Evolutionary conservation across 2,888 invertebrate genomes (phyloP), one percentile per base, ranked within the genome.

Genomic region (Tinea semifulvella): DNA sequence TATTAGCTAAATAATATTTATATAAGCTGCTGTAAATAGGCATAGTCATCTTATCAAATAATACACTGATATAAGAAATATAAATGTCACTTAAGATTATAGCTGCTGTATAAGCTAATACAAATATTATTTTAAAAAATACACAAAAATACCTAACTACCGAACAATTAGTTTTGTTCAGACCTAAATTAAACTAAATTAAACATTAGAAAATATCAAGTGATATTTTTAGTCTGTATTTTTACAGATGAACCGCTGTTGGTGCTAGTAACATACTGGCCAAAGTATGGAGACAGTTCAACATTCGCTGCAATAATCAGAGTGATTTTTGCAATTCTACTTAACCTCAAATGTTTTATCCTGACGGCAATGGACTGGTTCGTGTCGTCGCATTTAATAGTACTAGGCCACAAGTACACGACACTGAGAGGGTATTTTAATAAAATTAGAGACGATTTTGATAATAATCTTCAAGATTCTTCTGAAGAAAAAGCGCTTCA

Each of bases 181-280:
- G n/a, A n/a, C n/a, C n/a, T n/a, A n/a, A n/a, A n/a, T n/a, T n/a
- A n/a, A n/a, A n/a, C n/a, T n/a, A n/a, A n/a, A n/a, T n/a, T n/a
- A n/a, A n/a, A n/a, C n/a, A n/a, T n/a, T n/a, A n/a, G n/a, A n/a
- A n/a, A n/a, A n/a, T n/a, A n/a, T n/a, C n/a, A n/a, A n/a, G n/a
- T n/a, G n/a, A n/a, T n/a, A n/a, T n/a, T n/a, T n/a, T n/a, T n/a
- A n/a, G n/a, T n/a, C n/a, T n/a, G n/a, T n/a, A n/a, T n/a, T n/a
- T n/a, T n/a, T n/a, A n/a, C 56, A 75, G 77, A 63, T 43, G 55
- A 59, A 20, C 76, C 74, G 22, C 76, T 79, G 56, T 75, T 74
- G 52, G 75, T 74, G 1, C 75, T 76, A 42, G 75, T 77, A 40
- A 77, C 77, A 25, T 74, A 68, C 56, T 61, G 67, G 20, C 77